These are phyloP conservation scores for Cephus nigrinus DNA, from an alignment of 2,888 invertebrate species.

Conservation along the genomic window DNA sequence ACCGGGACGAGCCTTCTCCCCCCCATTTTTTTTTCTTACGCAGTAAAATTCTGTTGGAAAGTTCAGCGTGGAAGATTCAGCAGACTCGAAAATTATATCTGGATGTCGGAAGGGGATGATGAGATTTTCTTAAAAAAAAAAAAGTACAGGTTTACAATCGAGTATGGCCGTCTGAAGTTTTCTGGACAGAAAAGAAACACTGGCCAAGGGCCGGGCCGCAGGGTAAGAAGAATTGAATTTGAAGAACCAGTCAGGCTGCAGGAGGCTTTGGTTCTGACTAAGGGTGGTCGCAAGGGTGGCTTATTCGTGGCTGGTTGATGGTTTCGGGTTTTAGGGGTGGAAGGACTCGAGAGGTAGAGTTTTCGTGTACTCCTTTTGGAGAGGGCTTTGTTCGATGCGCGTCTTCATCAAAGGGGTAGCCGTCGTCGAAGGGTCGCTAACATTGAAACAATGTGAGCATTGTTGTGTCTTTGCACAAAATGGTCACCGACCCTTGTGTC, in stretches of 20 bases:
- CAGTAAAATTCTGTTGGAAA: neutral
- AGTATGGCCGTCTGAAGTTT: neutral
- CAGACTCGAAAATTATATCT: too few species aligned
- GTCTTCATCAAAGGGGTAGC: neutral
- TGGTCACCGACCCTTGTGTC: neutral
- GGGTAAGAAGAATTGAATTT: neutral
- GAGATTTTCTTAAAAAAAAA: neutral
- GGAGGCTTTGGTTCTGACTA: neutral
- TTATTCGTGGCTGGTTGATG: neutral
- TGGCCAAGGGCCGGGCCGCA: neutral
- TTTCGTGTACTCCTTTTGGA: neutral
- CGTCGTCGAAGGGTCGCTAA: constrained; percentile 16
- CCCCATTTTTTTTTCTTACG: too few species aligned
- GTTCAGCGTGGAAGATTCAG: neutral
- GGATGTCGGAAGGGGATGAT: neutral
- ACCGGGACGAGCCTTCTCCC: too few species aligned
- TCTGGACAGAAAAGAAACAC: neutral
- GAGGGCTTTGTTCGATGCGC: neutral
- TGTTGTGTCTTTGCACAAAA: constrained; percentile 15
- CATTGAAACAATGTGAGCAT: constrained; percentile 17
- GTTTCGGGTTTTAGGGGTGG: constrained; percentile 11
- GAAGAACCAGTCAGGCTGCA: neutral
- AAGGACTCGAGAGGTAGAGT: constrained; percentile 12
- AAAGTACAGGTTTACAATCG: neutral
- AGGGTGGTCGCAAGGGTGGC: neutral